A percentile compares a stretch with the other conserved stretches of the same genome.
phyloP scores from a whole-genome alignment of 1,140 invertebrate genomes.

The Drosophila quadrilineata region DNA sequence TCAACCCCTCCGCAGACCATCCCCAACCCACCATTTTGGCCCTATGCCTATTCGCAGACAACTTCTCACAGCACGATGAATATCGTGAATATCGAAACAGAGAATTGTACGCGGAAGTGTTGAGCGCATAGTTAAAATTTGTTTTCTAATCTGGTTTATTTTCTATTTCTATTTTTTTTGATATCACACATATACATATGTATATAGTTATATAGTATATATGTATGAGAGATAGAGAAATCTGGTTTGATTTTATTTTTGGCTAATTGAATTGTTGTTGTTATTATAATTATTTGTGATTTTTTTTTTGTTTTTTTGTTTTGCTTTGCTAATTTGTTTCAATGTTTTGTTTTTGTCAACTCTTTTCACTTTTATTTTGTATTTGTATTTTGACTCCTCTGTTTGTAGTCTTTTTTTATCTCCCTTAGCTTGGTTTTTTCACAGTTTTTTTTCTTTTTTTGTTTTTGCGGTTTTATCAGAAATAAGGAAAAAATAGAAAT shows the following conservation, averaged over 20 bases:
- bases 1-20: too few relatives aligned
- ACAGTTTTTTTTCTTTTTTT: neutral
- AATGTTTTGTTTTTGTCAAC: neutral
- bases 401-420: neutral
- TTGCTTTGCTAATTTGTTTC: neutral
- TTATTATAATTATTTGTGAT: too few relatives aligned
- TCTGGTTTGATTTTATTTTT: slow-evolving; percentile 36
- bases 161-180: slow-evolving; percentile 34
- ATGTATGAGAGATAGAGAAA: slow-evolving; percentile 17
- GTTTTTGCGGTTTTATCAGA: neutral
- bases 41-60: neutral
- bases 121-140: slow-evolving; percentile 28
- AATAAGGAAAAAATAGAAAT: too few relatives aligned
- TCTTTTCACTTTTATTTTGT: slow-evolving; percentile 1
- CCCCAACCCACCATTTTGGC: neutral
- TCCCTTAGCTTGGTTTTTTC: neutral
- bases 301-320: neutral
- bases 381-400: neutral
- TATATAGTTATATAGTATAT: neutral
- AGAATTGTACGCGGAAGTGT: slow-evolving; percentile 36
- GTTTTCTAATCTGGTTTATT: slow-evolving; percentile 43
- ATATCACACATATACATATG: slow-evolving; percentile 12
- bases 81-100: slow-evolving; percentile 18
- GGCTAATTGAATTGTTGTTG: slow-evolving; percentile 15
- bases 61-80: neutral